These are phyloP conservation scores for Platichthys stellatus DNA, from an alignment of 2,113 vertebrate genomes.

Conservation along the genomic window DNA sequence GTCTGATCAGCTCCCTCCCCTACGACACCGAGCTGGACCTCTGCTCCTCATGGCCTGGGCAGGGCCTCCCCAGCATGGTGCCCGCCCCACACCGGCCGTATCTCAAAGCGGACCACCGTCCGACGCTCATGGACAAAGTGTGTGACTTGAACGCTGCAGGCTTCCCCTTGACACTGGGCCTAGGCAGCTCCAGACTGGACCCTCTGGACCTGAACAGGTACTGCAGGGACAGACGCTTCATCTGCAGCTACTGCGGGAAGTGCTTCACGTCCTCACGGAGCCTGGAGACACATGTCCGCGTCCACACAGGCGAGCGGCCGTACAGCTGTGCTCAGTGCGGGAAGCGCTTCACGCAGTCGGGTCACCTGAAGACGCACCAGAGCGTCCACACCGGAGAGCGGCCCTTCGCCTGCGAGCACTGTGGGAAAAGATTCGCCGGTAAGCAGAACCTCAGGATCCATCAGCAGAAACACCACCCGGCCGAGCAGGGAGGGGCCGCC, in stretches of 20 bases:
- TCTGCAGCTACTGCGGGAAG: constrained; percentile 76
- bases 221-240: constrained; percentile 68
- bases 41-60: constrained; percentile 63
- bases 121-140: constrained; percentile 33
- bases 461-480: constrained; percentile 74
- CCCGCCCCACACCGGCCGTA: constrained; percentile 37
- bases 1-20: constrained; percentile 32
- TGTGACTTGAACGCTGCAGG: neutral
- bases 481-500: neutral
- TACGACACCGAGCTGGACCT: constrained; percentile 61
- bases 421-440: constrained; percentile 80
- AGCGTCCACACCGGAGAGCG: constrained; percentile 83
- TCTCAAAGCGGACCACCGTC: constrained; percentile 44
- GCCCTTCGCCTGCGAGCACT: constrained; percentile 77
- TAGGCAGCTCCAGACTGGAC: constrained; percentile 44
- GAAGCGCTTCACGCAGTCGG: constrained; percentile 81
- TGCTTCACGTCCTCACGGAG: constrained; percentile 76
- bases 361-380: constrained; percentile 81
- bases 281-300: constrained; percentile 78
- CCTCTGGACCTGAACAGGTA: constrained; percentile 57
- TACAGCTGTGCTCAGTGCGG: constrained; percentile 81
- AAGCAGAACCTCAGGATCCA: constrained; percentile 83
- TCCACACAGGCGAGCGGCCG: constrained; percentile 79
- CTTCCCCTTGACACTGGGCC: constrained; percentile 40
- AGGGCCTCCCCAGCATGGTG: constrained; percentile 40